phyloP scores from a whole-genome alignment of 2,113 vertebrate genomes.

The Onychorhynchus coronatus region DNA sequence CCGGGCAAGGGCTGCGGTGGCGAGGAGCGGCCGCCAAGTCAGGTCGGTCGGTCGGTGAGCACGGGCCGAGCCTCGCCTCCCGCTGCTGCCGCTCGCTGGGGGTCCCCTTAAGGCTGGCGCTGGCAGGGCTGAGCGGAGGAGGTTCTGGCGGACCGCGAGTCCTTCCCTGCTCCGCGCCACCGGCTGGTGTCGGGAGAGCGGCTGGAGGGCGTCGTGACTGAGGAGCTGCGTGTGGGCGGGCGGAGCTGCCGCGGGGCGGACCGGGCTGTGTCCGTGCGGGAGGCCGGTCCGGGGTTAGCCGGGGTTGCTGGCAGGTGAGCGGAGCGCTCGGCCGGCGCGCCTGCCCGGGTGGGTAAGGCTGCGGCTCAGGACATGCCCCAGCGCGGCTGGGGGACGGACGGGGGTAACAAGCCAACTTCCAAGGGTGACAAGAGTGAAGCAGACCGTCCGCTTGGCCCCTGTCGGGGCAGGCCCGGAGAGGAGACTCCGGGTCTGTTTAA shows the following conservation, averaged over 20 bases:
- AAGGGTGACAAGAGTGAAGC: rapidly evolving
- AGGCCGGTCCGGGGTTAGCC: not conserved
- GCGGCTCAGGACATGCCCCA: rapidly evolving
- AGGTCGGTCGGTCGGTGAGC: too few relatives aligned
- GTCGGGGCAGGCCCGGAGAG: not conserved
- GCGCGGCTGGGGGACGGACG: rapidly evolving
- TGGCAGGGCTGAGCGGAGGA: not conserved
- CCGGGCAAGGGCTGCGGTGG: too few relatives aligned
- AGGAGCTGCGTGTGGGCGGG: not conserved
- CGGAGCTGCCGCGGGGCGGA: not conserved
- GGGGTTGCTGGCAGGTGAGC: not conserved
- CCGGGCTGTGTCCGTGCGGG: not conserved
- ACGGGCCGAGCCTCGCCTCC: not conserved
- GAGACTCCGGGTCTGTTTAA: too few relatives aligned
- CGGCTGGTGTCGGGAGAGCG: not conserved
- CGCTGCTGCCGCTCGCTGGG: not conserved
- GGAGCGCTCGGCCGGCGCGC: not conserved
- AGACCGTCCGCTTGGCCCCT: rapidly evolving
- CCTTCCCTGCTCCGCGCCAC: not conserved
- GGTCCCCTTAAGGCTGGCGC: not conserved
- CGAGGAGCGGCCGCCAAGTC: too few relatives aligned
- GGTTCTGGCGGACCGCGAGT: too few relatives aligned
- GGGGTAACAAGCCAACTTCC: not conserved
- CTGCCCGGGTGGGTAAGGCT: not conserved
- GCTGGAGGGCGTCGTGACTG: not conserved